These are phyloP conservation scores for Lycophotia porphyrea DNA, from an alignment of 2,888 invertebrate genomes.

Conservation along the genomic window DNA sequence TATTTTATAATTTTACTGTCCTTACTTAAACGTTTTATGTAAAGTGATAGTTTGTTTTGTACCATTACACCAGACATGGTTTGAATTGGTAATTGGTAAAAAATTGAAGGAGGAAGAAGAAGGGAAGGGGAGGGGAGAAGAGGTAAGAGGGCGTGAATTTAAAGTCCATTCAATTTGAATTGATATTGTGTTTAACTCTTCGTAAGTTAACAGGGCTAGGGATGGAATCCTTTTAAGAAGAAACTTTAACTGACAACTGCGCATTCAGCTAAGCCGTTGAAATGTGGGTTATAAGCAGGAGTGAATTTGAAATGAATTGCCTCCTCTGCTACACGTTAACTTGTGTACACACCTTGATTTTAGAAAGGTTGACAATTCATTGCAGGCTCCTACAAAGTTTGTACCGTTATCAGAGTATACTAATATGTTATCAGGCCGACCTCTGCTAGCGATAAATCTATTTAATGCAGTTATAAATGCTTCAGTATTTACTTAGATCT, in stretches of 20 bases:
- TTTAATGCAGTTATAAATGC: constrained; percentile 4
- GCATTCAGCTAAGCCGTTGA: constrained; percentile 1
- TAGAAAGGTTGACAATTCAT: constrained; percentile 19
- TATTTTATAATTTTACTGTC: too few species aligned
- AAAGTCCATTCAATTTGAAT: background rate
- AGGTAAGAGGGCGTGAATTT: background rate
- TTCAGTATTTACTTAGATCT: too few species aligned
- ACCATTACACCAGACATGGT: too few species aligned
- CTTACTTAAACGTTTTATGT: too few species aligned
- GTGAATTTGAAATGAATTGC: constrained; percentile 11
- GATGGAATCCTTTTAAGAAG: constrained; percentile 12
- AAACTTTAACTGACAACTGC: constrained; percentile 1
- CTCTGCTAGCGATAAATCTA: constrained; percentile 6
- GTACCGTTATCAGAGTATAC: constrained; percentile 26
- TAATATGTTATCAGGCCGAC: constrained; percentile 12
- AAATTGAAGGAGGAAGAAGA: too few species aligned
- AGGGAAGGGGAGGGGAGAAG: too few species aligned
- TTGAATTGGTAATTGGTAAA: too few species aligned
- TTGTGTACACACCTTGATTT: constrained; percentile 15
- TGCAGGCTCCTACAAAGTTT: constrained; percentile 18
- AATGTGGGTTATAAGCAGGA: constrained; percentile 2
- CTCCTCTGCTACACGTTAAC: constrained; percentile 2
- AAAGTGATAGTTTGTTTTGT: too few species aligned
- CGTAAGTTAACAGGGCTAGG: constrained; percentile 3
- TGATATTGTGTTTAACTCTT: too few species aligned